These are phyloP conservation scores for Drosophila rhopaloa DNA, from an alignment of 1,140 invertebrate species.

Conservation along the genomic window DNA sequence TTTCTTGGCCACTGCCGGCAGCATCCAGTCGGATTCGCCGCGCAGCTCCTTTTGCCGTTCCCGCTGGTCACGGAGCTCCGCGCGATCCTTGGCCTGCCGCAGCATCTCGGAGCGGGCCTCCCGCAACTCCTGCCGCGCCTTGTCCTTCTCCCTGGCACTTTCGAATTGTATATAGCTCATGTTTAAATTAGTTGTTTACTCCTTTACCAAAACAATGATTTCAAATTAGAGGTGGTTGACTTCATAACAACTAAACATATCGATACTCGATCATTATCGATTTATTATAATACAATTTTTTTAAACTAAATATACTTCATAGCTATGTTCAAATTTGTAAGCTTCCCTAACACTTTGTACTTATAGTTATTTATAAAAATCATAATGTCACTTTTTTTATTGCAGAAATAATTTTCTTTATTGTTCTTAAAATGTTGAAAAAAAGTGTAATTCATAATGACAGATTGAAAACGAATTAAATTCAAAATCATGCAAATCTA, in stretches of 20 bases:
- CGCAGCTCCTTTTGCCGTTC: conserved; percentile 72
- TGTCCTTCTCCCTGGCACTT: conserved; percentile 83
- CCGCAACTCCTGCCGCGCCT: conserved; percentile 74
- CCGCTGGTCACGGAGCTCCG: conserved; percentile 62
- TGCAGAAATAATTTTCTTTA: too few relatives aligned
- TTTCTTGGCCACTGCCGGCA: conserved; percentile 82
- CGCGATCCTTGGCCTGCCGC: conserved; percentile 72
- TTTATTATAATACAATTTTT: too few relatives aligned
- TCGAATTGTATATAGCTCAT: conserved; percentile 85
- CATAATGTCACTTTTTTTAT: too few relatives aligned
- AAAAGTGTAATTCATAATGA: too few relatives aligned
- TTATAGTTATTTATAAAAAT: too few relatives aligned
- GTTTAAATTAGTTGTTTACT: conserved; percentile 8
- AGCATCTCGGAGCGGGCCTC: conserved; percentile 78
- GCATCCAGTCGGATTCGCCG: conserved; percentile 84
- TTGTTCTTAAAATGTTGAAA: too few relatives aligned
- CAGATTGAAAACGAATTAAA: too few relatives aligned
- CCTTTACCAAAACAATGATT: background rate
- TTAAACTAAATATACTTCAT: too few relatives aligned
- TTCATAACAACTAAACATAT: background rate
- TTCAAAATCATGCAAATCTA: too few relatives aligned
- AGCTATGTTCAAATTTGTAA: too few relatives aligned
- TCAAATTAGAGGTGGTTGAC: background rate
- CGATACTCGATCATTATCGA: background rate
- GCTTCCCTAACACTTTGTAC: too few relatives aligned